Percentiles rank a stretch among this genome's conserved stretches.
These are phyloP conservation scores for Geotrupes spiniger DNA, from an alignment of 2,888 invertebrate genomes.

Conservation along the genomic window DNA sequence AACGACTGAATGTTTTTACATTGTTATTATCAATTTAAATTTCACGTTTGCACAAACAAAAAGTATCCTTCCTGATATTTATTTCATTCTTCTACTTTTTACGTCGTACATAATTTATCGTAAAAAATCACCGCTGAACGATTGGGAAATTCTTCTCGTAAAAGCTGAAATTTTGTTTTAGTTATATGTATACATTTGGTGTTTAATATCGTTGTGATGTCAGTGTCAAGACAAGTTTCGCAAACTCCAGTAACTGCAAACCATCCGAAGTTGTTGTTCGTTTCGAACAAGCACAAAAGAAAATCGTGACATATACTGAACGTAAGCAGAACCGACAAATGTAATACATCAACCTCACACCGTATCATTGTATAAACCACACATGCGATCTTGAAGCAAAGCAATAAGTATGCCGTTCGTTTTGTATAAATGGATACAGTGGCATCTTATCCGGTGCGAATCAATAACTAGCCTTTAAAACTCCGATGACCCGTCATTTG, in stretches of 20 bases:
- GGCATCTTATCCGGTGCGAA: conserved; percentile 36
- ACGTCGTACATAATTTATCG: too few relatives aligned
- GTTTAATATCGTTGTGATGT: background rate
- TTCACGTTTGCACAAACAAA: too few relatives aligned
- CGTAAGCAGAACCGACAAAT: conserved; percentile 19
- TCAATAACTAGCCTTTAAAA: conserved; percentile 44
- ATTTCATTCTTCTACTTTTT: too few relatives aligned
- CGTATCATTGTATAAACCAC: conserved; percentile 27
- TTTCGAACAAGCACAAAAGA: background rate
- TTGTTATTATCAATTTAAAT: too few relatives aligned
- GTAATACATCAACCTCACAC: conserved; percentile 30
- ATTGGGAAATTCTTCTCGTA: too few relatives aligned
- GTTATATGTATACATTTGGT: too few relatives aligned
- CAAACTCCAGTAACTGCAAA: background rate
- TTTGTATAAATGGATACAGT: conserved; percentile 20
- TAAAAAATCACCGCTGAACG: too few relatives aligned
- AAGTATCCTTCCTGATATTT: too few relatives aligned
- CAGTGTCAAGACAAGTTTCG: conserved; percentile 6
- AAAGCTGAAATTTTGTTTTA: too few relatives aligned
- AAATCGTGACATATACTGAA: conserved; percentile 9
- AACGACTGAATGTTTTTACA: too few relatives aligned
- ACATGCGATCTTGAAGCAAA: conserved; percentile 18
- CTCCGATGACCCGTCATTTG: conserved; percentile 40
- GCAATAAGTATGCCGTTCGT: conserved; percentile 5
- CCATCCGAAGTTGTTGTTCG: too few relatives aligned